Percentiles rank a stretch among this genome's conserved stretches.
Evolutionary conservation across 2,888 invertebrate species (phyloP).

Genomic region (Drosophila hamatofila): DNA sequence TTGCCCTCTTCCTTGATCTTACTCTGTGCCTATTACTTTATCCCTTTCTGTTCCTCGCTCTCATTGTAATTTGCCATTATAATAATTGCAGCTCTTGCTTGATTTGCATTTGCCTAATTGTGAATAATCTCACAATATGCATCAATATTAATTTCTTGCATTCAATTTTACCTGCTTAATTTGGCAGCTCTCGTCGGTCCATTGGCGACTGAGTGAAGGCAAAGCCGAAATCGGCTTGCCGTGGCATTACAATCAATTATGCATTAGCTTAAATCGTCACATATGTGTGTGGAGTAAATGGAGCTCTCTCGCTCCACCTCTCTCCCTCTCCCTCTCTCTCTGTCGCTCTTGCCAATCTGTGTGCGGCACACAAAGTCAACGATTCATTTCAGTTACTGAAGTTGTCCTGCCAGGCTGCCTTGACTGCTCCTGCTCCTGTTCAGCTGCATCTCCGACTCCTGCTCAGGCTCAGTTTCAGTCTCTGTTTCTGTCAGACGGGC

Average conservation of each 20-base stretch:
- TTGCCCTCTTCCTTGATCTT: too few species aligned
- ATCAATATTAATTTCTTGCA: constrained; percentile 42
- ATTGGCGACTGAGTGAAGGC: constrained; percentile 30
- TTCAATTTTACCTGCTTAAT: constrained; percentile 56
- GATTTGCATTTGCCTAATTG: constrained; percentile 29
- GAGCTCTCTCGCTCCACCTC: constrained; percentile 14
- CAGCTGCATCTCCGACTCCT: background rate
- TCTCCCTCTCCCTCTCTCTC: constrained; percentile 5
- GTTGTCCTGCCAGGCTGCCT: constrained; percentile 34
- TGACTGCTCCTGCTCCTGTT: constrained; percentile 12
- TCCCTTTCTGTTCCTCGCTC: background rate
- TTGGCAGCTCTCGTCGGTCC: constrained; percentile 45
- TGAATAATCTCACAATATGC: constrained; percentile 25
- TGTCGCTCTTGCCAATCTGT: constrained; percentile 39
- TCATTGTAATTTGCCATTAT: background rate
- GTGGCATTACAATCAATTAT: constrained; percentile 69
- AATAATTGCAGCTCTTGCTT: background rate
- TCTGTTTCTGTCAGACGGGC: constrained; percentile 58
- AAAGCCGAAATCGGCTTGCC: constrained; percentile 60
- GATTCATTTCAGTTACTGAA: constrained; percentile 52
- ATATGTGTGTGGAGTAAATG: constrained; percentile 46
- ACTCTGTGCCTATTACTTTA: background rate
- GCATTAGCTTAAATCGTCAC: constrained; percentile 74
- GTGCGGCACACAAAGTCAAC: constrained; percentile 20
- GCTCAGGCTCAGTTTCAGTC: constrained; percentile 20